Evolutionary conservation across 2,888 invertebrate genomes (phyloP), one percentile per base, ranked within the genome.

Genomic region (Hemicrepidius hirtus): DNA sequence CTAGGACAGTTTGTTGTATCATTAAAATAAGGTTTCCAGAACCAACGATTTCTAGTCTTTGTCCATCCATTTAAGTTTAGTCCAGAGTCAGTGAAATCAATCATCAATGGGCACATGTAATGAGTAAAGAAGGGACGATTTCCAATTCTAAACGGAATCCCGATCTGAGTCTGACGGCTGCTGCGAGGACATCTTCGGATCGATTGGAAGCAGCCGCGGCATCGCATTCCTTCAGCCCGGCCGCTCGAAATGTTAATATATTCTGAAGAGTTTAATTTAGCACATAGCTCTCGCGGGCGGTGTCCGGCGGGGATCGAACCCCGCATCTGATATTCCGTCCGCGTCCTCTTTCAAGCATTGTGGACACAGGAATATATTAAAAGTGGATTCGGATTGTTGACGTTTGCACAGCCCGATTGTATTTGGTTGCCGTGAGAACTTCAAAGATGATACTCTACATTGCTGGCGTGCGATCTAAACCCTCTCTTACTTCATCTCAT

Each of bases 221-320:
- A 71, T 76, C 78, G 78, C 80, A 80, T 81, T 80, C 80, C 77
- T 74, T 78, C 75, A 80, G 79, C 80, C 80, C 81, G 82, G 81
- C 81, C 82, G 82, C 82, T 84, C 83, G 83, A 83, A 85, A 86
- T 85, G 85, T 86, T 86, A 86, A 86, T 86, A 86, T 86, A 86
- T 86, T 86, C 85, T 82, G 85, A 85, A 84, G 85, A 86, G 85
- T 86, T 86, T 86, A 86, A 86, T 86, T 86, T 86, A 86, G 85
- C 86, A 85, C 86, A 86, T 86, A 86, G 85, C 86, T 83, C 80
- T 78, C 80, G 80, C 79, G 82, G 83, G 82, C 82, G 82, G 82
- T 77, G 79, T 77, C 78, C 78, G 78, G 74, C 71, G 76, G 74
- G 76, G 77, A 76, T 77, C 78, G 75, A 75, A 76, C 76, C 76